Percentiles rank a stretch among this genome's conserved stretches.
Conservation (phyloP, 2,888 invertebrate genomes). For the Marasmarcha lunaedactyla region DNA sequence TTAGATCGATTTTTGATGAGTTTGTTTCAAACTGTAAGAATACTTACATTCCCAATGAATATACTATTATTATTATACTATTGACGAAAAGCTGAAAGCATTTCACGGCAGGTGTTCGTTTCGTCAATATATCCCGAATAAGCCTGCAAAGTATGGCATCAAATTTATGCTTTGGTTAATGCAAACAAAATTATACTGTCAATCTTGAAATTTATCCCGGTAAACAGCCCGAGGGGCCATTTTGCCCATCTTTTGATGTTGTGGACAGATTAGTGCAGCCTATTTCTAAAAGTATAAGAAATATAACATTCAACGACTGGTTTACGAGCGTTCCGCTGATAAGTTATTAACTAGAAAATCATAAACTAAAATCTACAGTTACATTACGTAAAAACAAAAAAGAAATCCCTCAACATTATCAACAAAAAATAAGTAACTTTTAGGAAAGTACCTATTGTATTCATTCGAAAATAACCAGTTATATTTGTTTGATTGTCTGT, state of each 20-base stretch:
- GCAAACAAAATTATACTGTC: constrained; percentile 7
- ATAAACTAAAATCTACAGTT: constrained; percentile 2
- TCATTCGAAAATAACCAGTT: no score
- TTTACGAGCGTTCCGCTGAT: constrained; percentile 6
- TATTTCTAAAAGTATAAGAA: constrained; percentile 6
- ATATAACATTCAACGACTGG: constrained; percentile 10
- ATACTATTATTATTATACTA: constrained; percentile 11
- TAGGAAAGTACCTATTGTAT: no score
- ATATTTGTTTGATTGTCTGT: no score
- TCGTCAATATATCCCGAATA: constrained; percentile 7
- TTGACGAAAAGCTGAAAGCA: constrained; percentile 10
- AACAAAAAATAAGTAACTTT: no score
- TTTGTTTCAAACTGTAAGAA: constrained; percentile 9
- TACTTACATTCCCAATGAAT: constrained; percentile 8
- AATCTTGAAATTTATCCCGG: constrained; percentile 15
- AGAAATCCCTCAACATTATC: no score
- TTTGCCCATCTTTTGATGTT: constrained; percentile 9
- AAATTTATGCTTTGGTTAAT: no score
- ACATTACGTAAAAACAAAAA: constrained; percentile 3
- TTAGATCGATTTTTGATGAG: constrained; percentile 2
- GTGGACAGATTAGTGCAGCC: constrained; percentile 12
- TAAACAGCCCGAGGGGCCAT: constrained; percentile 13
- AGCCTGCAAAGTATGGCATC: constrained; percentile 13
- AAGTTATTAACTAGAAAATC: constrained; percentile 1
- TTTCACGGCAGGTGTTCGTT: constrained; percentile 11